Conservation (phyloP, 2,888 invertebrate species). For the Sepiola atlantica region DNA sequence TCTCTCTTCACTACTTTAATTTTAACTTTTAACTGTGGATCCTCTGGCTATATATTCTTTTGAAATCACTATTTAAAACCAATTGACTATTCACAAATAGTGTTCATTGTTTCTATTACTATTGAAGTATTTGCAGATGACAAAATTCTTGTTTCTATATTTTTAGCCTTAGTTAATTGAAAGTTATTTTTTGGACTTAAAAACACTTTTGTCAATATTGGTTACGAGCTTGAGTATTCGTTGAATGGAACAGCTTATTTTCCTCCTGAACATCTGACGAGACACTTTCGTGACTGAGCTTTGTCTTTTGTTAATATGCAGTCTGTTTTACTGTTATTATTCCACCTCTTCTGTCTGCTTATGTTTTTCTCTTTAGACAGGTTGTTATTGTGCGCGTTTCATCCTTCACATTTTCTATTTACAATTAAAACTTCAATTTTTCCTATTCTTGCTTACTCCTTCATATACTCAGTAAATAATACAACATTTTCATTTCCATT, state of each 20-base stretch:
- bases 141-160: background rate
- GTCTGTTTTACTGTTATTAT: background rate
- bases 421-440: background rate
- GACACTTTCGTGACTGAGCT: background rate
- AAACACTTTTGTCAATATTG: background rate
- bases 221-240: background rate
- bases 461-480: background rate
- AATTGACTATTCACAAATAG: background rate
- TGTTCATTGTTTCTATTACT: background rate
- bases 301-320: background rate
- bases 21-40: background rate
- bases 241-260: constrained; percentile 6
- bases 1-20: too few relatives aligned
- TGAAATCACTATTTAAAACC: background rate
- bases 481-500: background rate
- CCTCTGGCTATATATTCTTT: background rate
- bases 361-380: background rate
- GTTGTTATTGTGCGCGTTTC: background rate
- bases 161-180: background rate
- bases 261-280: constrained; percentile 13
- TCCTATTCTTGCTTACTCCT: background rate
- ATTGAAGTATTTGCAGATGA: background rate
- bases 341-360: background rate
- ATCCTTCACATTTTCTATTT: background rate
- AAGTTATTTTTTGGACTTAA: background rate